phyloP scores from a whole-genome alignment of 2,797 vertebrate genomes.

The Acridotheres tristis region DNA sequence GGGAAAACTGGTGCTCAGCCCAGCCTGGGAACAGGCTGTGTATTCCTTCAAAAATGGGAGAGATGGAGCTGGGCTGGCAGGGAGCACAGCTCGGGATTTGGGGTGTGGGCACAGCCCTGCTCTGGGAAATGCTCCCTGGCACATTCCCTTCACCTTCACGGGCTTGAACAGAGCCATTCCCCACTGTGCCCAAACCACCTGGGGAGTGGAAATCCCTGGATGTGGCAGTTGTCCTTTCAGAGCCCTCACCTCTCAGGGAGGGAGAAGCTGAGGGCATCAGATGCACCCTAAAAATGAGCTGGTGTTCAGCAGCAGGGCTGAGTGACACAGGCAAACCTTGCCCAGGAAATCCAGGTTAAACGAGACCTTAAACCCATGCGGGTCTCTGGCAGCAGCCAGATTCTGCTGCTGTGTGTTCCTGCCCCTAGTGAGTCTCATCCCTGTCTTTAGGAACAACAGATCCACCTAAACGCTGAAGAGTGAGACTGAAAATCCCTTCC shows the following conservation, averaged over 20 bases:
- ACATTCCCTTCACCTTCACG: accelerated
- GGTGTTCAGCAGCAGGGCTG: not conserved
- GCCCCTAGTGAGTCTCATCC: not conserved
- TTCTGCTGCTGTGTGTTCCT: not conserved
- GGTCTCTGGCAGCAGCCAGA: not conserved
- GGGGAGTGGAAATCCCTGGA: not conserved
- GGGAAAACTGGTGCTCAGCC: slow-evolving; percentile 1
- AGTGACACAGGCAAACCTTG: not conserved
- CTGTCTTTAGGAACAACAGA: not conserved
- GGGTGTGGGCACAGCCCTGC: not conserved
- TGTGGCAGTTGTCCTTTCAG: not conserved
- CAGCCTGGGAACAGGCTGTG: not conserved
- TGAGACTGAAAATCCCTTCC: not conserved
- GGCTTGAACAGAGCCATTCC: not conserved
- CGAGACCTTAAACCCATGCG: not conserved
- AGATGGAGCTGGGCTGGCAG: not conserved
- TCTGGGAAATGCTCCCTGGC: not conserved
- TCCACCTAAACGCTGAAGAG: not conserved
- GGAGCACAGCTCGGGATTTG: accelerated
- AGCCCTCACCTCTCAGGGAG: accelerated
- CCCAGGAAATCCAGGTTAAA: not conserved
- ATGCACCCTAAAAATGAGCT: accelerated
- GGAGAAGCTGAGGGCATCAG: not conserved
- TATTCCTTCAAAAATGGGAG: not conserved
- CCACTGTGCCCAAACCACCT: accelerated